phyloP scores from a whole-genome alignment of 2,797 vertebrate species.

The Ficedula albicollis region DNA sequence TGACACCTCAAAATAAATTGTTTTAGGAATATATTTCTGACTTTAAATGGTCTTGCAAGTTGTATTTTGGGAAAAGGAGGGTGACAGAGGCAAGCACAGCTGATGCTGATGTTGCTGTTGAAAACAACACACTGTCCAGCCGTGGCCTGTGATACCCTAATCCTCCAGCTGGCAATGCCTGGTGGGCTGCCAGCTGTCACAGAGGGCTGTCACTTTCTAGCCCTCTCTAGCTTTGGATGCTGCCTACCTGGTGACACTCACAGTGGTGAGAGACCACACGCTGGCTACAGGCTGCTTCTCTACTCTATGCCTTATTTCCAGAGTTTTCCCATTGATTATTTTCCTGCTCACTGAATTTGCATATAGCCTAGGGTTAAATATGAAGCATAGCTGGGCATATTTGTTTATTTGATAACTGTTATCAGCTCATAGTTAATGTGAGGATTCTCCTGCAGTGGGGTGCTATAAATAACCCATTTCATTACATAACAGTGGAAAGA shows the following conservation, averaged over 20 bases:
- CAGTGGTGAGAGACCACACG: fast-evolving
- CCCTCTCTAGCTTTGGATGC: not conserved
- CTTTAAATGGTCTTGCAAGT: not conserved
- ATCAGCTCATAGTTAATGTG: not conserved
- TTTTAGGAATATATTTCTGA: not conserved
- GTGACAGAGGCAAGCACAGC: not conserved
- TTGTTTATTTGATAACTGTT: not conserved
- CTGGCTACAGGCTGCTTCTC: not conserved
- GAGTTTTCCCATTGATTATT: not conserved
- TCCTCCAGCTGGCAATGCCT: not conserved
- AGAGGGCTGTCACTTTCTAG: not conserved
- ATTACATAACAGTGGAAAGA: not conserved
- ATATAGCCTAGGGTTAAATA: not conserved
- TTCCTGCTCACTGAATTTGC: not conserved
- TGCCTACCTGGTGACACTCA: not conserved
- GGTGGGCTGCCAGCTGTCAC: not conserved
- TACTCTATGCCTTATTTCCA: not conserved
- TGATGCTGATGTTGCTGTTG: not conserved
- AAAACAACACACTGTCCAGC: not conserved
- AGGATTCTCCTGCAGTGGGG: not conserved
- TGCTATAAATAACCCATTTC: constrained; percentile 16
- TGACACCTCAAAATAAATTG: not conserved
- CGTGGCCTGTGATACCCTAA: not conserved
- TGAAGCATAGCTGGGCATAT: not conserved
- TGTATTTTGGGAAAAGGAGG: not conserved